Percentiles rank a stretch among this genome's conserved stretches.
Conservation (phyloP, 2,797 vertebrate species). For the Bradypodion pumilum region DNA sequence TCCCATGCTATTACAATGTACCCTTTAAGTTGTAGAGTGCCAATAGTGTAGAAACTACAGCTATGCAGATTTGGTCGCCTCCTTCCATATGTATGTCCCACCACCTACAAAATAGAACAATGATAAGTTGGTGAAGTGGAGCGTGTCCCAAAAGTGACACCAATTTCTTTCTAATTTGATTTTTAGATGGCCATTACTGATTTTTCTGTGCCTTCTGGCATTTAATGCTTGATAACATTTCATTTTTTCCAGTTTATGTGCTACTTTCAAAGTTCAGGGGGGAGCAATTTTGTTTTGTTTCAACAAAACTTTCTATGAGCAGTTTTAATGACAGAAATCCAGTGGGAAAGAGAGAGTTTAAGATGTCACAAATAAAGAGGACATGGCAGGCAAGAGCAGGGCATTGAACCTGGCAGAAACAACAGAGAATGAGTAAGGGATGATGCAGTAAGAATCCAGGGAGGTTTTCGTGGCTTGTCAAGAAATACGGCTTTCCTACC, state of each 20-base stretch:
- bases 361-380: not conserved
- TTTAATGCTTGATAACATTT: not conserved
- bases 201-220: not conserved
- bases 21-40: not conserved
- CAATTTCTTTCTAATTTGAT: not conserved
- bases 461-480: constrained; percentile 23
- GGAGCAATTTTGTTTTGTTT: not conserved
- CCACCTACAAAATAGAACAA: not conserved
- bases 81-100: not conserved
- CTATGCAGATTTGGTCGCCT: not conserved
- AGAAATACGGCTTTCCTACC: constrained; percentile 60
- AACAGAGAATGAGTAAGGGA: not conserved
- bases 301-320: not conserved
- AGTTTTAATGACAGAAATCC: not conserved
- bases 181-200: not conserved
- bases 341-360: not conserved
- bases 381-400: not conserved
- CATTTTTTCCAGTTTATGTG: not conserved
- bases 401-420: not conserved
- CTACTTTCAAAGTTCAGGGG: not conserved
- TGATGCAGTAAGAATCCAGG: not conserved
- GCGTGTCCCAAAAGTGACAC: not conserved
- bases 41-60: too few relatives aligned
- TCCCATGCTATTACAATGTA: not conserved
- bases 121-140: not conserved